Base-by-base conservation (phyloP, 2,888 invertebrate genomes). In the Leptinotarsa rubiginosa region DNA sequence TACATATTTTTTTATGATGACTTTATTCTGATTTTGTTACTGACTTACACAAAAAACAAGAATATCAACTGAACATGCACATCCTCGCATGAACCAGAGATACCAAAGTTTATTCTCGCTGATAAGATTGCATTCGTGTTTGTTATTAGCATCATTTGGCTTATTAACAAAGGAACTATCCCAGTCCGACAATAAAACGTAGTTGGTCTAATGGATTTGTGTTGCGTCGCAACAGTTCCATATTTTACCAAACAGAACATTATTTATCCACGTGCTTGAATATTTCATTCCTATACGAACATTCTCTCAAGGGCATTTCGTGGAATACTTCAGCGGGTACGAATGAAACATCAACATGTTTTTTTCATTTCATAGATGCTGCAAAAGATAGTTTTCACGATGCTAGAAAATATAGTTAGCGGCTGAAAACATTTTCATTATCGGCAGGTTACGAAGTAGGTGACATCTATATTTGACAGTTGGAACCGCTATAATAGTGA, bases 241-340 rank as follows among this genome's bases (percentile, higher is more conserved):
- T 62, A 62, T 62, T 62, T 31, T 62, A 31, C 62, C 31, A n/a
- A 31, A 62, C 41, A 62, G 31, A 62, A 31, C 62, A 62, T 31
- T 4, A 62, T 16, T 62, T 62, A n/a, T 56, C 25, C 31, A 31
- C 62, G 41, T 62, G 62, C 18, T 31, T 62, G 41, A 62, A 62
- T 62, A 62, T 31, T 31, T 62, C 1, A 62, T 31, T 31, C 62
- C 25, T 1, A 62, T 41, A 5, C 25, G 31, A 62, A 62, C 62
- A 31, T 13, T 16, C 15, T 56, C 62, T 62, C 62, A 62, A 62
- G 62, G 62, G 62, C 62, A 20, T 62, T 62, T n/a, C 62, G n/a
- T 62, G n/a, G 2, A 13, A 50, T 50, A 41, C 31, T 31, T n/a
- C 31, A n/a, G n/a, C n/a, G 7, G 31, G 41, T 31, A 31, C 41